Evolutionary conservation across 1,140 invertebrate species (phyloP).

Genomic region (Caenorhabditis briggsae): DNA sequence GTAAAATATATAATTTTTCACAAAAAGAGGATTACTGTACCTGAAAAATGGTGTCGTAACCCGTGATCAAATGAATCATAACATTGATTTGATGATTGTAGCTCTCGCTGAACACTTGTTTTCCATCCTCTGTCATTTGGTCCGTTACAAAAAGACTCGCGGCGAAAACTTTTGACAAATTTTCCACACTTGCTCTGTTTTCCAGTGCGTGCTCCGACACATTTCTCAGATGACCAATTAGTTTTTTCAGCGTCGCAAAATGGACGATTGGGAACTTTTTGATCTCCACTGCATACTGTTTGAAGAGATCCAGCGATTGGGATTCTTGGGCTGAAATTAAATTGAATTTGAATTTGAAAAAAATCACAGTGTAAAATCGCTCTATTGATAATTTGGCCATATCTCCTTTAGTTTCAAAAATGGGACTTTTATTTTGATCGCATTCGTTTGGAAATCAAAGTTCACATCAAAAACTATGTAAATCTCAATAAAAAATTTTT

Average conservation of each 20-base stretch:
- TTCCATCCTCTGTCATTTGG: neutral
- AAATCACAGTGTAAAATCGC: too few species aligned
- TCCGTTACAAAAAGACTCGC: conserved; percentile 35
- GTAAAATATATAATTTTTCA: neutral
- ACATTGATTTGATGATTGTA: conserved; percentile 47
- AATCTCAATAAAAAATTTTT: too few species aligned
- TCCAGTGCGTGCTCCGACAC: conserved; percentile 64
- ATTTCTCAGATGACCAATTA: conserved; percentile 70
- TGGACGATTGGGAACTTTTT: conserved; percentile 69
- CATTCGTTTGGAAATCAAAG: too few species aligned
- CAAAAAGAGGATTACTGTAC: conserved; percentile 13
- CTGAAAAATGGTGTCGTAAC: conserved; percentile 50
- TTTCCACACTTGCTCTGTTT: conserved; percentile 74
- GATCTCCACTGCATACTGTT: conserved; percentile 65
- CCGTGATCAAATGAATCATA: conserved; percentile 46
- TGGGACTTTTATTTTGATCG: too few species aligned
- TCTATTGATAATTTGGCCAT: too few species aligned
- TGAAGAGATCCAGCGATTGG: conserved; percentile 23
- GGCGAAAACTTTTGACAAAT: conserved; percentile 70
- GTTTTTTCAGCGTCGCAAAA: conserved; percentile 66
- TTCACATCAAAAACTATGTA: too few species aligned
- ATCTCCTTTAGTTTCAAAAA: conserved; percentile 5
- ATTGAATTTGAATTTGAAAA: conserved; percentile 56
- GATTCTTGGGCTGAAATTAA: conserved; percentile 1
- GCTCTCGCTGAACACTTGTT: conserved; percentile 35